Evolutionary conservation across 2,797 vertebrate species (phyloP).

Genomic region (Psittacula derbiana): DNA sequence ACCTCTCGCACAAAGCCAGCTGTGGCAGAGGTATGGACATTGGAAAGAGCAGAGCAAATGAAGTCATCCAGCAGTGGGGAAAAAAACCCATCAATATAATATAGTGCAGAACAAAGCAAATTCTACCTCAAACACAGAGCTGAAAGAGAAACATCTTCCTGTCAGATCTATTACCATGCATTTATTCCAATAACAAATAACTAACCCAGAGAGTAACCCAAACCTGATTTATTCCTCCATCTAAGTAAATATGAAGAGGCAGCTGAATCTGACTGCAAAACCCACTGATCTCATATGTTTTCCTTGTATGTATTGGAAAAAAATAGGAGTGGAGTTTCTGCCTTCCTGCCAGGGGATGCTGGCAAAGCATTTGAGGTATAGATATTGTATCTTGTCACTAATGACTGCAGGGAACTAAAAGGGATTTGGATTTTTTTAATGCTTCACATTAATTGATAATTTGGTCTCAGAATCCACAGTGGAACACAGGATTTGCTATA

Average conservation of each 20-base stretch:
- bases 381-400: slow-evolving; percentile 57
- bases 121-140: slow-evolving; percentile 42
- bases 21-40: neutral
- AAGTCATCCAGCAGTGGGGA: slow-evolving; percentile 48
- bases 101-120: slow-evolving; percentile 64
- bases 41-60: slow-evolving; percentile 43
- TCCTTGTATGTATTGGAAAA: slow-evolving; percentile 1
- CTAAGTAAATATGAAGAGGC: slow-evolving; percentile 61
- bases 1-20: neutral
- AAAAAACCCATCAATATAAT: slow-evolving; percentile 30
- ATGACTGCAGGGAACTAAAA: slow-evolving; percentile 62
- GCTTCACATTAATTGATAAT: slow-evolving; percentile 67
- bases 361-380: slow-evolving; percentile 46
- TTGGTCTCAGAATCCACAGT: slow-evolving; percentile 49
- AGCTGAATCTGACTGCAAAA: slow-evolving; percentile 29
- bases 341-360: slow-evolving; percentile 40
- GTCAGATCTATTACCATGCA: slow-evolving; percentile 44
- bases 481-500: slow-evolving; percentile 57
- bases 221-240: slow-evolving; percentile 58
- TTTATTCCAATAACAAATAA: slow-evolving; percentile 65
- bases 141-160: slow-evolving; percentile 58
- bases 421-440: slow-evolving; percentile 63
- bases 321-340: slow-evolving; percentile 17
- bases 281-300: slow-evolving; percentile 59
- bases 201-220: slow-evolving; percentile 51